Percentiles rank a stretch among this genome's conserved stretches.
phyloP scores from a whole-genome alignment of 2,888 invertebrate genomes.

The Mimumesa dahlbomi region DNA sequence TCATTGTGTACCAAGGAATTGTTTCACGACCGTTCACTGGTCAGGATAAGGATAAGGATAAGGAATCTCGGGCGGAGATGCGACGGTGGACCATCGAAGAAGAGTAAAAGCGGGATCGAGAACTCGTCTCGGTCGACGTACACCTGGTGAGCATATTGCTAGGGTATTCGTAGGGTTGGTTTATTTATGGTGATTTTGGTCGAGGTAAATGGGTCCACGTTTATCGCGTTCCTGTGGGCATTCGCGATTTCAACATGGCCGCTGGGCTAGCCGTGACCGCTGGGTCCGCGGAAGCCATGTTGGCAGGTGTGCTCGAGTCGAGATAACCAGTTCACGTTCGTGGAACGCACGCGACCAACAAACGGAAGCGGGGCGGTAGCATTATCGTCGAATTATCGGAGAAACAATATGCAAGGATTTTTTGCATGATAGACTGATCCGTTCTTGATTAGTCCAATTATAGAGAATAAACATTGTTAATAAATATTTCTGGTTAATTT shows the following conservation, averaged over 20 bases:
- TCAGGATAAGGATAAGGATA: slow-evolving; percentile 25
- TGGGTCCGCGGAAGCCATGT: slow-evolving; percentile 80
- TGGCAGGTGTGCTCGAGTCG: slow-evolving; percentile 78
- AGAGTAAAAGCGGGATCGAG: slow-evolving; percentile 49
- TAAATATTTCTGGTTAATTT: no score
- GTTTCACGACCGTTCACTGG: no score
- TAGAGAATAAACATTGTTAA: no score
- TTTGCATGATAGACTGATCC: no score
- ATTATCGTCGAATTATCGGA: slow-evolving; percentile 12
- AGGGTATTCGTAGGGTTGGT: no score
- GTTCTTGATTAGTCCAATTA: no score
- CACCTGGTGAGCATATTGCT: slow-evolving; percentile 82
- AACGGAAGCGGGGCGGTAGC: slow-evolving; percentile 36
- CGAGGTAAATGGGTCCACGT: slow-evolving; percentile 31
- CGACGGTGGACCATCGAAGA: slow-evolving; percentile 38
- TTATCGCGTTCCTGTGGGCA: slow-evolving; percentile 65
- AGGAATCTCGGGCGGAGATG: slow-evolving; percentile 49
- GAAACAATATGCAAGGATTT: slow-evolving; percentile 2
- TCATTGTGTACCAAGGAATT: slow-evolving; percentile 33
- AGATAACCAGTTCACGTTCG: slow-evolving; percentile 67
- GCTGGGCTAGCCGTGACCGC: slow-evolving; percentile 77
- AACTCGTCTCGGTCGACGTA: slow-evolving; percentile 74
- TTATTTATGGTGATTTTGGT: no score
- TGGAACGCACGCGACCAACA: slow-evolving; percentile 55
- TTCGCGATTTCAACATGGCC: slow-evolving; percentile 79